Evolutionary conservation across 2,888 invertebrate genomes (phyloP).

Genomic region (Noctua comes): DNA sequence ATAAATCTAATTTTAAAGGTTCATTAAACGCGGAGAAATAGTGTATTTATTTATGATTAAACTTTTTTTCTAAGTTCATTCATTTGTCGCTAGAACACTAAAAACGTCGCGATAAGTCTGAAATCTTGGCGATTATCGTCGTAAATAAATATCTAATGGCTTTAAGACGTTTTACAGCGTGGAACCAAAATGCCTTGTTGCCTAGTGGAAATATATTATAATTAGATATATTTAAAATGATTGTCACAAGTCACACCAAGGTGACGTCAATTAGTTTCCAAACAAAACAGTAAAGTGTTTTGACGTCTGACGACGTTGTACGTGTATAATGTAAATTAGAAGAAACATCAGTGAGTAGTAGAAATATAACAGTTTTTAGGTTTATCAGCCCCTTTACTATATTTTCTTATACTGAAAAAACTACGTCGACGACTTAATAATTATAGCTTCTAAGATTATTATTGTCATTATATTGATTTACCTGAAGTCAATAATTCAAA

Average conservation of each 20-base stretch:
- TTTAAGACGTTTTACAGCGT: not conserved
- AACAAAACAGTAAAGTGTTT: constrained; percentile 9
- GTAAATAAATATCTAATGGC: constrained; percentile 13
- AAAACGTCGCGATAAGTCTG: not conserved
- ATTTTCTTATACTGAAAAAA: not conserved
- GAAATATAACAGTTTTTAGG: not conserved
- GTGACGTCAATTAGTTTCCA: constrained; percentile 19
- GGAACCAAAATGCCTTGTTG: constrained; percentile 8
- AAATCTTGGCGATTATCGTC: not conserved
- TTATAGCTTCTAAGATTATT: not conserved
- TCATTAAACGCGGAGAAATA: not conserved
- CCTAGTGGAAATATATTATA: constrained; percentile 21
- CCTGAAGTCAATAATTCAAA: too few species aligned
- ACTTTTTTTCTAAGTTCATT: not conserved
- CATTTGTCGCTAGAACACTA: not conserved
- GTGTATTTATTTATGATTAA: not conserved
- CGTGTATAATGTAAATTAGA: not conserved
- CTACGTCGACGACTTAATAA: not conserved
- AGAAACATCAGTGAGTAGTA: not conserved
- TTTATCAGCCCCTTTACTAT: not conserved
- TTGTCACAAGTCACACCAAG: not conserved
- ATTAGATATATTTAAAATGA: not conserved
- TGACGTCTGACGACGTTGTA: constrained; percentile 9
- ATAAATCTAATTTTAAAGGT: not conserved
- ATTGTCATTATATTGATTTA: too few species aligned